Conservation (phyloP, 2,797 vertebrate species). For the Emys orbicularis region DNA sequence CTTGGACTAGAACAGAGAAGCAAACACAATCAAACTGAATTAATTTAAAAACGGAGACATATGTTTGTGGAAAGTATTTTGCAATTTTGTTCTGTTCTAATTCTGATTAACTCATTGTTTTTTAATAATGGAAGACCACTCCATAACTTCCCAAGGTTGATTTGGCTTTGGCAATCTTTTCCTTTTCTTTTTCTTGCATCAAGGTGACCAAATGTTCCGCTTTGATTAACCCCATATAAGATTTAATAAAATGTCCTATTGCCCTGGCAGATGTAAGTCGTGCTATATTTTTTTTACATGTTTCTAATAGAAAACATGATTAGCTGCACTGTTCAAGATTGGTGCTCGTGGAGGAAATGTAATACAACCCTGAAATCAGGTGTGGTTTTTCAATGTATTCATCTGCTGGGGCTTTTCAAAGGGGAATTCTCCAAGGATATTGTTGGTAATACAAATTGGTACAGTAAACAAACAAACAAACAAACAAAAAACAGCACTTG, state of each 20-base stretch:
- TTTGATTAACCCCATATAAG: neutral
- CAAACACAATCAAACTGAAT: neutral
- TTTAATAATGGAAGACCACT: neutral
- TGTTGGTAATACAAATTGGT: neutral
- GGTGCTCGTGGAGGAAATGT: conserved; percentile 3
- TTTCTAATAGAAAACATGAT: neutral
- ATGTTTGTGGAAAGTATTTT: neutral
- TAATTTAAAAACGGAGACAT: neutral
- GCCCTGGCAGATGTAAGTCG: neutral
- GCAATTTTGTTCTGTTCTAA: neutral
- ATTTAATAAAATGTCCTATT: neutral
- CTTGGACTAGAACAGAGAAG: neutral
- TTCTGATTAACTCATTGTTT: conserved; percentile 20
- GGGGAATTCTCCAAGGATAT: neutral
- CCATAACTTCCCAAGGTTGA: neutral
- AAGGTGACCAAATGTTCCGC: neutral
- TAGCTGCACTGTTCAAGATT: neutral
- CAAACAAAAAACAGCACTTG: neutral
- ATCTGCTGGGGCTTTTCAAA: conserved; percentile 32
- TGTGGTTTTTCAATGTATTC: conserved; percentile 21
- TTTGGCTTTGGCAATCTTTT: neutral
- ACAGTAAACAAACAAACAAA: neutral
- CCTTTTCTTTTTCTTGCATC: neutral
- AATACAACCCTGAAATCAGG: conserved; percentile 2
- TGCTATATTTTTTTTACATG: neutral